Evolutionary conservation across 2,888 invertebrate species (phyloP).

Genomic region (Oeneis ivallda): DNA sequence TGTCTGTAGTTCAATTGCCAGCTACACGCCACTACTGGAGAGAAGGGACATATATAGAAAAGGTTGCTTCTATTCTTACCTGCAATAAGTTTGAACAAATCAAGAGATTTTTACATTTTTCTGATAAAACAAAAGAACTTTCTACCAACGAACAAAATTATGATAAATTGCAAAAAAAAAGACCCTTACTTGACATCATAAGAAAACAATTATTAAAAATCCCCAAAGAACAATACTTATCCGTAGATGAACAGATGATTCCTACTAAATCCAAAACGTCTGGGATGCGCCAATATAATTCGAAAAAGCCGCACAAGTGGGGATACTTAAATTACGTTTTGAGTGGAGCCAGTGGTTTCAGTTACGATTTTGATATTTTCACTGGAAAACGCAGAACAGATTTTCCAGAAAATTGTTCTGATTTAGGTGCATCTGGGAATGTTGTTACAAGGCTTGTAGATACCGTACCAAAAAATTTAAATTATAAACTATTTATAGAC

Average conservation of each 20-base stretch:
- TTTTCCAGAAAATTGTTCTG: too few relatives aligned
- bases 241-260: background rate
- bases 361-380: background rate
- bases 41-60: background rate
- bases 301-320: slow-evolving; percentile 48
- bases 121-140: background rate
- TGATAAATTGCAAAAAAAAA: background rate
- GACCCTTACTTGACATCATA: background rate
- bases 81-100: background rate
- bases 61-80: background rate
- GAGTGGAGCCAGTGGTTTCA: slow-evolving; percentile 45
- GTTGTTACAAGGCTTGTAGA: too few relatives aligned
- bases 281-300: slow-evolving; percentile 42
- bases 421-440: too few relatives aligned
- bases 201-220: background rate
- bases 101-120: background rate
- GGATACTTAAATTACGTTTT: slow-evolving; percentile 49
- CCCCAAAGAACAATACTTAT: background rate
- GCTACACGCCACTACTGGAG: too few relatives aligned
- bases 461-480: too few relatives aligned
- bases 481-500: too few relatives aligned
- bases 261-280: background rate
- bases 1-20: too few relatives aligned
- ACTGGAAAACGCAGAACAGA: background rate
- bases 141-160: background rate